Conservation (phyloP, 2,113 vertebrate genomes). For the Tachycineta bicolor region DNA sequence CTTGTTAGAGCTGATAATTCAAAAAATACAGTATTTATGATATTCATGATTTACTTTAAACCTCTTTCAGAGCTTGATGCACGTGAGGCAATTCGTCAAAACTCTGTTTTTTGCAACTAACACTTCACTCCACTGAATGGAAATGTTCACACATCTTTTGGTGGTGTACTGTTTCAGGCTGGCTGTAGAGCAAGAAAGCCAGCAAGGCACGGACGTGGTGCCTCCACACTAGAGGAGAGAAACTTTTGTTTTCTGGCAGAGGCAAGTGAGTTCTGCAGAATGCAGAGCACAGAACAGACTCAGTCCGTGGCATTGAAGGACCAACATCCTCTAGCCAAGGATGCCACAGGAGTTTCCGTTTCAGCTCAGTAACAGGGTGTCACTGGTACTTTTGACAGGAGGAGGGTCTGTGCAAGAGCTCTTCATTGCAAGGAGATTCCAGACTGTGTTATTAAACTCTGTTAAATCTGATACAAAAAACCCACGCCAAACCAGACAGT, state of each 20-base stretch:
- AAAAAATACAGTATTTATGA: constrained; percentile 12
- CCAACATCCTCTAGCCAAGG: not conserved
- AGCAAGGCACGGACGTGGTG: not conserved
- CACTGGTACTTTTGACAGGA: not conserved
- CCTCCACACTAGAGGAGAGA: not conserved
- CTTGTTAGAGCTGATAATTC: not conserved
- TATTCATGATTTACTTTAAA: constrained; percentile 29
- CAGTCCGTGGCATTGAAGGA: fast-evolving
- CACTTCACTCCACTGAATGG: not conserved
- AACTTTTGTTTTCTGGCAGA: not conserved
- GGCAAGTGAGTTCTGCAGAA: not conserved
- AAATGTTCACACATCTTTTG: constrained; percentile 24
- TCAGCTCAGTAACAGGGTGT: not conserved
- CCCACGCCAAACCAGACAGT: not conserved
- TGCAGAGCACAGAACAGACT: not conserved
- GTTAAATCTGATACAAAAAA: not conserved
- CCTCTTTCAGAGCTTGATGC: constrained; percentile 43
- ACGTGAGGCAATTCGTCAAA: not conserved
- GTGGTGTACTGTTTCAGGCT: not conserved
- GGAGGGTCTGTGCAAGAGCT: not conserved
- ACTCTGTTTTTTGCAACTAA: not conserved
- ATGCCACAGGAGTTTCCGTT: not conserved
- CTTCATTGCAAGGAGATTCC: not conserved
- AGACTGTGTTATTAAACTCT: not conserved
- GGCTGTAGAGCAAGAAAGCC: not conserved